Base-by-base conservation (phyloP, 2,888 invertebrate species). In the Pyrochroa serraticornis region DNA sequence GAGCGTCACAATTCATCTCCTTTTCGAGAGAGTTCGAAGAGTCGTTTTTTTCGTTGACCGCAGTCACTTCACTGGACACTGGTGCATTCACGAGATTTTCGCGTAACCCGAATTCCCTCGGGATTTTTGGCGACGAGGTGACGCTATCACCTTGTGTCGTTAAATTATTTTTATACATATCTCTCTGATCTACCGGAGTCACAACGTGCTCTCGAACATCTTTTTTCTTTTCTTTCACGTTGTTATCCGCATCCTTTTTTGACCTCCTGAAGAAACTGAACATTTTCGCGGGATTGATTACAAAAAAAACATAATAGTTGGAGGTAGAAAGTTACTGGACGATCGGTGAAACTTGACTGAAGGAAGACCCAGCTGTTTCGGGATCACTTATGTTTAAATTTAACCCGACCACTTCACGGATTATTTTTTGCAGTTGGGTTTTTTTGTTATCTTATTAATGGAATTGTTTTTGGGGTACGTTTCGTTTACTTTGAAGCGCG, bases 261-360 rank as follows among this genome's bases (percentile, higher is more conserved):
- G 76, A 72, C 57, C 71, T 70, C 58, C 68, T 70, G 64, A 77
- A 77, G 63, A 77, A 77, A 62, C 66, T 75, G 62, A 77, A 77
- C 77, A 77, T 76, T 54, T 51, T 60, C 34, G 37, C 43, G 12
- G 44, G 10, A 46, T 30, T n/a, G 51, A 6, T 22, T 44, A n/a
- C n/a, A n/a, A n/a, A n/a, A n/a, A n/a, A n/a, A n/a, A n/a, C n/a
- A n/a, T 41, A 41, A 6, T 13, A 41, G 31, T 30, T 8, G 41
- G 22, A 41, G 22, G 22, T 9, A 30, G 30, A 52, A 50, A 51
- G 59, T 59, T 54, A 57, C 60, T 55, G 45, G 47, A 38, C 57
- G 63, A 43, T 61, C 49, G 58, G 58, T 57, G 30, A 55, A 43
- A 46, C 54, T 45, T 39, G 58, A 68, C 66, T 66, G 60, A 60